Percentiles rank a stretch among this genome's conserved stretches.
phyloP scores from a whole-genome alignment of 2,888 invertebrate species.

The Ecdyonurus torrentis region DNA sequence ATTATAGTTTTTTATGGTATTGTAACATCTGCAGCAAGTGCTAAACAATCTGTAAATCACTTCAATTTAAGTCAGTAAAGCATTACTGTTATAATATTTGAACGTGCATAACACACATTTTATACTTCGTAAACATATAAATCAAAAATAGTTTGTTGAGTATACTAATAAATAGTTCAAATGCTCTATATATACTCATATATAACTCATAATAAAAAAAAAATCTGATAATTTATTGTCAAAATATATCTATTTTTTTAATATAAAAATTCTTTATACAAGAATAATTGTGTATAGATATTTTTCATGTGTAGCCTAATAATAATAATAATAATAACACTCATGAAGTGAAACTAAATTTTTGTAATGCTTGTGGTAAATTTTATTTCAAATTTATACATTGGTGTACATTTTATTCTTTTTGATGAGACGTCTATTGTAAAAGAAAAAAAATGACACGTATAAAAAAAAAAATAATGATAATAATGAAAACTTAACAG shows the following conservation, averaged over 20 bases:
- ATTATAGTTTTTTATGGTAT: too few relatives aligned
- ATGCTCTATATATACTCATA: not conserved
- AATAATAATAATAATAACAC: too few relatives aligned
- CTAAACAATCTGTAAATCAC: not conserved
- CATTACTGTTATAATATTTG: not conserved
- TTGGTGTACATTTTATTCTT: too few relatives aligned
- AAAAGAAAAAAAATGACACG: not conserved
- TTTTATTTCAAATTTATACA: not conserved
- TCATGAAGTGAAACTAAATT: too few relatives aligned
- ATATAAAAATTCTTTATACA: not conserved
- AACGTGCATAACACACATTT: too few relatives aligned
- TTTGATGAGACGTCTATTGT: not conserved
- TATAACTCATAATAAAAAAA: not conserved
- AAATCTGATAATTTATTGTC: too few relatives aligned
- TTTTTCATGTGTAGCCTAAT: too few relatives aligned
- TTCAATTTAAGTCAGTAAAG: not conserved
- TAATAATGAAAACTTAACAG: not conserved
- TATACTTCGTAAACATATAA: not conserved
- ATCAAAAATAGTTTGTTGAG: too few relatives aligned
- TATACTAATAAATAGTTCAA: not conserved
- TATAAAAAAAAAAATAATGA: not conserved
- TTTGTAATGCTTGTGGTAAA: not conserved
- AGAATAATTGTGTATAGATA: too few relatives aligned
- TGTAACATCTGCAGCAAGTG: too few relatives aligned
- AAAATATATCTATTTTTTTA: too few relatives aligned